phyloP scores from a whole-genome alignment of 2,797 vertebrate species.

The Remorina albescens region DNA sequence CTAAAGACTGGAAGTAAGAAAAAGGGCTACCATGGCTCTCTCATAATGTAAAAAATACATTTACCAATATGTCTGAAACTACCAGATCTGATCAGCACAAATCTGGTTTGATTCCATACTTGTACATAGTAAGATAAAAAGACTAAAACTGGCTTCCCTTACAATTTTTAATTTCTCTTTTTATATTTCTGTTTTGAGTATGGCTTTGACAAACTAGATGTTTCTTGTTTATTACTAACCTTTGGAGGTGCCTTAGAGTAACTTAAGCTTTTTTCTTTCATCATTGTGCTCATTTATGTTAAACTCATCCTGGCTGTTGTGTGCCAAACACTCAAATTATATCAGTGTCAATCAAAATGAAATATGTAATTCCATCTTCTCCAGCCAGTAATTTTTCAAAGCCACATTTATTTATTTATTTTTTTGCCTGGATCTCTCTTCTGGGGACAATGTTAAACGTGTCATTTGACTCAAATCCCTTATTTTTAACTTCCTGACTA shows the following conservation, averaged over 20 bases:
- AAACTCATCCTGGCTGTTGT: neutral
- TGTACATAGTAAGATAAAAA: neutral
- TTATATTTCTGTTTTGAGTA: neutral
- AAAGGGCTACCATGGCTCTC: neutral
- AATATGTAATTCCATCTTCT: conserved; percentile 1
- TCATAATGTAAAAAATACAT: neutral
- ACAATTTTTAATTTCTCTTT: neutral
- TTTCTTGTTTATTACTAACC: too few relatives aligned
- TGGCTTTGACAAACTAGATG: neutral
- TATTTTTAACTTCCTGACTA: neutral
- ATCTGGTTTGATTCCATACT: neutral
- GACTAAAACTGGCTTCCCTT: neutral
- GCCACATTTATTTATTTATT: too few relatives aligned
- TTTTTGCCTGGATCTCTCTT: neutral
- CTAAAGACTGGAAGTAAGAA: neutral
- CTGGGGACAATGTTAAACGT: neutral
- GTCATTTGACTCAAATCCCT: neutral
- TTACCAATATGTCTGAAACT: neutral
- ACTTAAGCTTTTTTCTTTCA: neutral
- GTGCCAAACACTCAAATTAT: neutral
- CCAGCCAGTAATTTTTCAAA: too few relatives aligned
- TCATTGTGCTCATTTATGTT: neutral
- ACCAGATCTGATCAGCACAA: neutral
- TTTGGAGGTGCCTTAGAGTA: neutral
- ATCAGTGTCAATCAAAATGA: conserved; percentile 5